These are phyloP conservation scores for Norana najaformis DNA, from an alignment of 2,888 invertebrate species.

Conservation along the genomic window DNA sequence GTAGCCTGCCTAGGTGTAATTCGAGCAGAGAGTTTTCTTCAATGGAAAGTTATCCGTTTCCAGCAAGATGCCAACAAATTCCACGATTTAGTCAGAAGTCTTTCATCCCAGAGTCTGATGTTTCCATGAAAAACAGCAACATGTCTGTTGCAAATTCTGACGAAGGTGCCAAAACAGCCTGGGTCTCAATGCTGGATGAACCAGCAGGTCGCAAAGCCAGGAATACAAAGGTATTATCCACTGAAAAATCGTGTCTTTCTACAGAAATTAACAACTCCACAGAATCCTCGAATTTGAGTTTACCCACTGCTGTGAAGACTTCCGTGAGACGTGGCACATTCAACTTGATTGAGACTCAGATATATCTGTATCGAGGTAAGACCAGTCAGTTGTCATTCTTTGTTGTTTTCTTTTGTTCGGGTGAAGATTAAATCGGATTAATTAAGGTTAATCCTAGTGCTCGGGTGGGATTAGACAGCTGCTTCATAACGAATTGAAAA, in stretches of 20 bases:
- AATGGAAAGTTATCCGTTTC: neutral
- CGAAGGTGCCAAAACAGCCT: neutral
- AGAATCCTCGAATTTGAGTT: neutral
- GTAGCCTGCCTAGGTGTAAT: neutral
- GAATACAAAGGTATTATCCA: neutral
- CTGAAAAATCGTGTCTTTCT: neutral
- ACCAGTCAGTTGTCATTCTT: neutral
- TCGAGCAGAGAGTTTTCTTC: neutral
- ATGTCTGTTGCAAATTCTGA: neutral
- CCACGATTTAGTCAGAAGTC: neutral
- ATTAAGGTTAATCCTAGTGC: neutral
- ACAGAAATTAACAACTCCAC: neutral
- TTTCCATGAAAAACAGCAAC: neutral
- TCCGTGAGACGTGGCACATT: neutral
- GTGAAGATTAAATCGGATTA: neutral
- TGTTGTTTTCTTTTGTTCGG: neutral
- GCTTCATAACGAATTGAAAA: neutral
- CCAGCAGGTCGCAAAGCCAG: neutral
- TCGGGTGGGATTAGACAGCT: neutral
- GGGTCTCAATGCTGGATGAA: neutral
- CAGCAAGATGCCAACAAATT: neutral
- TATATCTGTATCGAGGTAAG: slow-evolving; percentile 6
- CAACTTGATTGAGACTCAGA: neutral
- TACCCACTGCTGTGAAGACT: neutral
- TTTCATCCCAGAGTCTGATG: neutral